Conservation (phyloP, 1,140 invertebrate genomes). For the Euwallacea fornicatus region DNA sequence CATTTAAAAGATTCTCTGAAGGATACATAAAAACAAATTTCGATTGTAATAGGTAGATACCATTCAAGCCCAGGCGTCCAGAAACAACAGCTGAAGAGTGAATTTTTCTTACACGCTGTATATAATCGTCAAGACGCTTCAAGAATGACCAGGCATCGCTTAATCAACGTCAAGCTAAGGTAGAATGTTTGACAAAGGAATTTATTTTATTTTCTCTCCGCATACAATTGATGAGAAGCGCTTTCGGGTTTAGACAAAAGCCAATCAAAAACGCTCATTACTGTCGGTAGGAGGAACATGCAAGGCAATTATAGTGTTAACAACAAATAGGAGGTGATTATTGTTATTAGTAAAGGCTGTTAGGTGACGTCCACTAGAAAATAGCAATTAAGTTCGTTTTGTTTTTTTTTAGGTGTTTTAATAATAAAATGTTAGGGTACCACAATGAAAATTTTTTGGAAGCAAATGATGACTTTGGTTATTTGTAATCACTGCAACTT, state of each 20-base stretch:
- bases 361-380: constrained; percentile 11
- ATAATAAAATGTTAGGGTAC: too few relatives aligned
- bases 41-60: too few relatives aligned
- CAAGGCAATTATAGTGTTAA: constrained; percentile 32
- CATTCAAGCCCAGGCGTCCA: too few relatives aligned
- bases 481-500: too few relatives aligned
- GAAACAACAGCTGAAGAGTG: too few relatives aligned
- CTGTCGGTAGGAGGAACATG: constrained; percentile 31
- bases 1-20: too few relatives aligned
- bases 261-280: constrained; percentile 39
- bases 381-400: not conserved
- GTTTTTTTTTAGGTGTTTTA: not conserved
- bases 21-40: too few relatives aligned
- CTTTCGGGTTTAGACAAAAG: constrained; percentile 37
- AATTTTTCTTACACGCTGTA: constrained; percentile 6
- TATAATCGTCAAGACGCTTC: constrained; percentile 18
- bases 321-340: constrained; percentile 35
- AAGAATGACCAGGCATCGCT: constrained; percentile 28
- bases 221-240: constrained; percentile 37
- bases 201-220: constrained; percentile 33
- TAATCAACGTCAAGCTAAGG: constrained; percentile 28
- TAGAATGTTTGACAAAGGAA: constrained; percentile 34
- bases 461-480: too few relatives aligned
- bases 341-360: constrained; percentile 23
- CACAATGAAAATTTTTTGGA: too few relatives aligned